Evolutionary conservation across 2,888 invertebrate genomes (phyloP).

Genomic region (Himalopsyche japonica): DNA sequence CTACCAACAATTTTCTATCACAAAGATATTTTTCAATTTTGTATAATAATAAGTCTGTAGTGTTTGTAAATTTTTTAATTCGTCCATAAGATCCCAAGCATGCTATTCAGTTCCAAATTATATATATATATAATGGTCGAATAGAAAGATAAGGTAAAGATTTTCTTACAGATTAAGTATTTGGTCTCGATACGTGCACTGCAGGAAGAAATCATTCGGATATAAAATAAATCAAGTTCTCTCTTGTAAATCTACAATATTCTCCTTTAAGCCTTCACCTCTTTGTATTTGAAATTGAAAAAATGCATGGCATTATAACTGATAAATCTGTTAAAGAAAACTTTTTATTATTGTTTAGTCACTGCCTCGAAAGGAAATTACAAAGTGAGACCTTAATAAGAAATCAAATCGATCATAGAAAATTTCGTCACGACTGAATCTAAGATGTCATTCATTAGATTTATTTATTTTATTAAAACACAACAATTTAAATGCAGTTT

Average conservation of each 20-base stretch:
- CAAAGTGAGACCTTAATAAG: not conserved
- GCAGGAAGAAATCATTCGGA: no score
- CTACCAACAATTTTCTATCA: no score
- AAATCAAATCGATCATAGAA: not conserved
- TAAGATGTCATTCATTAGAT: not conserved
- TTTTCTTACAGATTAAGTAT: no score
- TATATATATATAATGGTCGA: no score
- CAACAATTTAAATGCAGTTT: not conserved
- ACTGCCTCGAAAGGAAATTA: not conserved
- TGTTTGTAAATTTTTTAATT: no score
- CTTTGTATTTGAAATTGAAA: not conserved
- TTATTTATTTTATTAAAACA: not conserved
- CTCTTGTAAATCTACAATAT: not conserved
- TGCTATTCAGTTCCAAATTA: no score
- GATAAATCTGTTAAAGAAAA: not conserved
- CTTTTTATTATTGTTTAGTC: not conserved
- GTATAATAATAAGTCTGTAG: no score
- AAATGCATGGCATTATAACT: not conserved
- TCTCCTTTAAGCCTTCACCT: not conserved
- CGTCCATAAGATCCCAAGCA: no score
- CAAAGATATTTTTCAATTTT: no score
- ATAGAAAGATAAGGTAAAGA: no score
- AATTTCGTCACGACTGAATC: not conserved
- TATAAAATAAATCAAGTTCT: no score
- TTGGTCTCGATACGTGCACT: no score